Evolutionary conservation across 2,797 vertebrate genomes (phyloP), one percentile per base, ranked within the genome.

Genomic region (Danio jaintianensis): DNA sequence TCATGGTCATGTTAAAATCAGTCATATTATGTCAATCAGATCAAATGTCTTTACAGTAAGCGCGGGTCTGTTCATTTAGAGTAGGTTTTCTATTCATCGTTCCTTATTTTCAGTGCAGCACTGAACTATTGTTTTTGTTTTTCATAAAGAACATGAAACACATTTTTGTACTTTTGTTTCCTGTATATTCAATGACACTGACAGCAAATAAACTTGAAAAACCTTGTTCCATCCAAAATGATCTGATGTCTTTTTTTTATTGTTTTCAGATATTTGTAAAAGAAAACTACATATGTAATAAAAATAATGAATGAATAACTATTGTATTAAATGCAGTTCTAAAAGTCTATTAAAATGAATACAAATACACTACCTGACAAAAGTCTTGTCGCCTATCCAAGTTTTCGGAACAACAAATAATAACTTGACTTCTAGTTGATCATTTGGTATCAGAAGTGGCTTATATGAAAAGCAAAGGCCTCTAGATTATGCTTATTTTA

Each of bases 121-220:
- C 67, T 69, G 29, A 69, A 38, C 66, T 7, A 2, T 10, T 67
- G 29, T 69, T 53, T 47, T 69, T 38, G 18, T 53, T 72, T 72
- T 72, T 58, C 55, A 20, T 71, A 42, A 53, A 47, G 13, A 56
- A 43, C 43, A 71, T 71, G 52, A 71, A 55, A 71, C n/a, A 53
- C 36, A 18, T 67, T 55, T 76, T 62, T 64, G 61, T 75, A 64
- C 61, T 75, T 75, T 59, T 43, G 43, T 70, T 79, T 66, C 48
- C 64, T 67, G 38, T 59, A 18, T 45, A 58, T 82, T 75, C 53
- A 52, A 40, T 52, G 71, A 82, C 74, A 70, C 55, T 63, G 74
- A 63, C 48, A 55, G 48, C 68, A 64, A 71, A 77, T 62, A 63
- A 77, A 77, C 69, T 78, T 76, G 48, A 69, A 68, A 82, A 61